Evolutionary conservation across 2,888 invertebrate genomes (phyloP).

Genomic region (Drosophila hamatofila): DNA sequence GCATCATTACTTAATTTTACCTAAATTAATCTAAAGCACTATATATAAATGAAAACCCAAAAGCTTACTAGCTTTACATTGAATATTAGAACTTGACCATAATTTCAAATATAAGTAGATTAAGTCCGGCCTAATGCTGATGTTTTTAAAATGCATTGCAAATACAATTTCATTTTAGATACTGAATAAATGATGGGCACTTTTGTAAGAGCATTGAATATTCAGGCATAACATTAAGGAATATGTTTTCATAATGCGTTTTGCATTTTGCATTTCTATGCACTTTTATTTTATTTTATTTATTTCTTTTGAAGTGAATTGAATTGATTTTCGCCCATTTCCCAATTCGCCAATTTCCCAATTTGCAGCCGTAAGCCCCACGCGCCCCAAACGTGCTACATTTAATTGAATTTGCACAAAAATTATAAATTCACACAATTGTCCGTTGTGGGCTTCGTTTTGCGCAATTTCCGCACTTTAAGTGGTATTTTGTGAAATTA

Average conservation of each 20-base stretch:
- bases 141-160: background rate
- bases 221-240: background rate
- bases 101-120: slow-evolving; percentile 5
- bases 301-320: slow-evolving; percentile 13
- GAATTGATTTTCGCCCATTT: slow-evolving; percentile 34
- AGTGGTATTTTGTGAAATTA: slow-evolving; percentile 71
- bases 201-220: slow-evolving; percentile 19
- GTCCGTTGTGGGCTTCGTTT: slow-evolving; percentile 46
- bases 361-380: slow-evolving; percentile 8
- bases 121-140: background rate
- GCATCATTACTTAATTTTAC: background rate
- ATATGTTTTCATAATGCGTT: slow-evolving; percentile 18
- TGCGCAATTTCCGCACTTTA: slow-evolving; percentile 67
- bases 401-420: slow-evolving; percentile 61
- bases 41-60: background rate
- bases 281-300: slow-evolving; percentile 2
- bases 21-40: background rate
- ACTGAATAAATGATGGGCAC: background rate
- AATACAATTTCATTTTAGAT: background rate
- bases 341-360: slow-evolving; percentile 3
- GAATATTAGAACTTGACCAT: background rate
- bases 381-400: slow-evolving; percentile 18
- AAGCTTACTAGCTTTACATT: slow-evolving; percentile 1
- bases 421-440: slow-evolving; percentile 64
- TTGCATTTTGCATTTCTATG: slow-evolving; percentile 31